A percentile compares a stretch with the other conserved stretches of the same genome.
Evolutionary conservation across 2,888 invertebrate species (phyloP).

Genomic region (Sinopyrophorus schimmeli): DNA sequence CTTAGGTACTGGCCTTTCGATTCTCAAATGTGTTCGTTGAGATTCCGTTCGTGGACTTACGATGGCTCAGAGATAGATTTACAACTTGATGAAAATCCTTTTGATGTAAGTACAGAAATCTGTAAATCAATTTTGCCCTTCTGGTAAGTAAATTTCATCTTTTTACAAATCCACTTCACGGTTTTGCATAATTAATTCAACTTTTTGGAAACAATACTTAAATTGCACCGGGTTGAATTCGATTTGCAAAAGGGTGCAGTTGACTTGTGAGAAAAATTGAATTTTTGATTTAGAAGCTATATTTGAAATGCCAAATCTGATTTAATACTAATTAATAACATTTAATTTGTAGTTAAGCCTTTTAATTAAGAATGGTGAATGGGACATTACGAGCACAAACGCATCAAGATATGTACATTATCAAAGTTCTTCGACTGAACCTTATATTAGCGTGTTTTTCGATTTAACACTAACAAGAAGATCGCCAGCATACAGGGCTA

Average conservation of each 20-base stretch:
- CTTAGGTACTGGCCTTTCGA: slow-evolving; percentile 77
- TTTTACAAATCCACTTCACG: too few relatives aligned
- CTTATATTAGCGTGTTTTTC: slow-evolving; percentile 60
- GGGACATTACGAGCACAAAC: slow-evolving; percentile 56
- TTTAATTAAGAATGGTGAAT: slow-evolving; percentile 54
- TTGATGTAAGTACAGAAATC: slow-evolving; percentile 20
- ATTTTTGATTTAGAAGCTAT: too few relatives aligned
- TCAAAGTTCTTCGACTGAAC: slow-evolving; percentile 62
- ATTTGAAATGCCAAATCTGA: not conserved
- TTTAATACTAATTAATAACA: not conserved
- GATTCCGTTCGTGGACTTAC: slow-evolving; percentile 76
- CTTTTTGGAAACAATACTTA: too few relatives aligned
- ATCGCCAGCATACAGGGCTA: slow-evolving; percentile 63
- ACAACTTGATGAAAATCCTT: slow-evolving; percentile 20
- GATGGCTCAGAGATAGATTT: slow-evolving; percentile 63
- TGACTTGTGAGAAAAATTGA: not conserved
- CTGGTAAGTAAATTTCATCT: too few relatives aligned
- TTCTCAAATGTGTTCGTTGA: slow-evolving; percentile 66
- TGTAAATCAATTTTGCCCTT: too few relatives aligned
- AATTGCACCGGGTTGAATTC: too few relatives aligned
- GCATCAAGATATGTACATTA: slow-evolving; percentile 50
- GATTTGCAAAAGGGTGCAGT: too few relatives aligned
- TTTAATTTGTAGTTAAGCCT: slow-evolving; percentile 45
- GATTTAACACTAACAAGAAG: slow-evolving; percentile 59
- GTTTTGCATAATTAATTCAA: too few relatives aligned